Conservation (phyloP, 2,888 invertebrate genomes). For the Lamellibrachia satsuma region DNA sequence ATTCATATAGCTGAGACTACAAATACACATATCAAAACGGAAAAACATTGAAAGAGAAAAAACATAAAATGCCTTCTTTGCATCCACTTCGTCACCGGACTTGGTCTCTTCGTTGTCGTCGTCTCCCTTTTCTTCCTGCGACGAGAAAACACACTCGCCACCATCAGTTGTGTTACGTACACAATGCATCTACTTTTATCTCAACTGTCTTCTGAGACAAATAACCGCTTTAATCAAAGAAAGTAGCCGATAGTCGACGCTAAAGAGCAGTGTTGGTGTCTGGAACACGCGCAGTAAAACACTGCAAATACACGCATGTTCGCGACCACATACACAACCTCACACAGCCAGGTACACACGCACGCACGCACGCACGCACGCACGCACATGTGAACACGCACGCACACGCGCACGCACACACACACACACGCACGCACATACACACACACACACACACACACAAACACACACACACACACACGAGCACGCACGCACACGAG, state of each 20-base stretch:
- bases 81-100: neutral
- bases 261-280: no score
- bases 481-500: no score
- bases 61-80: neutral
- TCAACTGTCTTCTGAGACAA: neutral
- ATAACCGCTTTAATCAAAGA: neutral
- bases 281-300: no score
- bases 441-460: no score
- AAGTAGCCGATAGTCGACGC: neutral
- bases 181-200: neutral
- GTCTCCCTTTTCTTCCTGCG: constrained; percentile 8
- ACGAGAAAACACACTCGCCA: neutral
- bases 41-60: neutral
- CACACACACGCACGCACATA: neutral
- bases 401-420: no score
- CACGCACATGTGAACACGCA: neutral
- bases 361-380: no score
- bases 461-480: no score
- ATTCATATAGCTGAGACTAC: no score
- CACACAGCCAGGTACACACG: no score
- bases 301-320: no score
- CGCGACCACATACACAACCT: no score
- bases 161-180: neutral
- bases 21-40: neutral
- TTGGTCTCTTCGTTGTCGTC: constrained; percentile 7